phyloP scores from a whole-genome alignment of 1,140 invertebrate genomes.

The Hylaeus volcanicus region DNA sequence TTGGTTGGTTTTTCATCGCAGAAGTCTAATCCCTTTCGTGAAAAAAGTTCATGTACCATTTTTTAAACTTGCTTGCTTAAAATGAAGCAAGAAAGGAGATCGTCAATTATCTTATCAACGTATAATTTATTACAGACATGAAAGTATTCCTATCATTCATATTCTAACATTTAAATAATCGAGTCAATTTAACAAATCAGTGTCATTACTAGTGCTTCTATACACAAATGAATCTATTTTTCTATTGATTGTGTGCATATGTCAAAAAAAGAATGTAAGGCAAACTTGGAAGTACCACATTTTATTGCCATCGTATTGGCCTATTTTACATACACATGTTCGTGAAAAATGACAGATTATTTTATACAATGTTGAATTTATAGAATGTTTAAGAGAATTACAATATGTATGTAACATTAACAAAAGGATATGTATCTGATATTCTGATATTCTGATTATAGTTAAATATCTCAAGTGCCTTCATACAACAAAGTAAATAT shows the following conservation, averaged over 20 bases:
- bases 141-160: neutral
- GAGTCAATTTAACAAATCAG: neutral
- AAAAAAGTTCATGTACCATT: slow-evolving; percentile 95
- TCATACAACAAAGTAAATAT: neutral
- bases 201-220: neutral
- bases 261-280: neutral
- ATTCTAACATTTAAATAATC: neutral
- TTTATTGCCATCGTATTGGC: neutral
- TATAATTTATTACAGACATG: slow-evolving; percentile 19
- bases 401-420: too few species aligned
- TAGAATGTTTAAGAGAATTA: slow-evolving; percentile 4
- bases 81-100: slow-evolving; percentile 8
- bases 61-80: slow-evolving; percentile 81
- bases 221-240: neutral
- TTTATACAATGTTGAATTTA: slow-evolving; percentile 31
- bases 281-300: neutral
- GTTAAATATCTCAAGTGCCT: neutral
- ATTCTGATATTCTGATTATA: slow-evolving; percentile 1
- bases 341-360: neutral
- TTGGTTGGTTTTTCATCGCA: slow-evolving; percentile 97
- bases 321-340: slow-evolving; percentile 12
- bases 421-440: neutral
- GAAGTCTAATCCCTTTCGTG: slow-evolving; percentile 98
- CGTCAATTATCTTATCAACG: neutral
- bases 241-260: neutral